Base-by-base conservation (phyloP, 2,888 invertebrate genomes). In the Habroteleia sp. region DNA sequence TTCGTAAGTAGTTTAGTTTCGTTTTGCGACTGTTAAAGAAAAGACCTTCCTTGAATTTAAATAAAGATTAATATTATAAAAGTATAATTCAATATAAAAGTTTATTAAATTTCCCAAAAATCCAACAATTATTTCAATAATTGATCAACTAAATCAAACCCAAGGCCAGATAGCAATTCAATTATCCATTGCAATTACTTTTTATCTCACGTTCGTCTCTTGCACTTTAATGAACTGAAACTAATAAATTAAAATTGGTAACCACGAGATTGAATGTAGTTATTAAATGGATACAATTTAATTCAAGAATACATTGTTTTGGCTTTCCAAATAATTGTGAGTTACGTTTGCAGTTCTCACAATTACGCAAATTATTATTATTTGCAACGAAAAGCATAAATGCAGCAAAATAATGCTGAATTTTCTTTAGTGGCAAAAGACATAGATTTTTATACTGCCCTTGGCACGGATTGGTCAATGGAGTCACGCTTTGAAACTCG, bases 381-480 rank as follows among this genome's bases (percentile, higher is more conserved):
- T 13, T 11, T 4, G 11, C 8, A n/a, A 48, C 13, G 13, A 48
- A 46, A 48, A 29, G 29, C 13, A 11, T 37, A n/a, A 27, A 11
- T 13, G 11, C 8, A 25, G 11, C 8, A 17, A 8, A 46, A 1
- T 46, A 37, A 27, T 46, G 46, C 29, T 46, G 39, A 48, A 62
- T 48, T 62, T 37, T 62, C 27, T 62, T 35, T 46, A 39, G 39
- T 11, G 17, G 27, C 48, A 62, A 37, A 62, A 62, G 48, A 46
- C 29, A 29, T 37, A 29, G 37, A 39, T 37, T 46, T 62, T 65
- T 65, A 48, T 52, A 42, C 33, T 44, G 65, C 65, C 65, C 65
- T 65, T 65, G 65, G 52, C 65, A 65, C 25, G 27, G 52, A 65
- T 65, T 52, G 52, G 52, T 33, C 41, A 52, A 65, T 35, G 42